Base-by-base conservation (phyloP, 1,140 invertebrate species). In the Drosophila cardini region DNA sequence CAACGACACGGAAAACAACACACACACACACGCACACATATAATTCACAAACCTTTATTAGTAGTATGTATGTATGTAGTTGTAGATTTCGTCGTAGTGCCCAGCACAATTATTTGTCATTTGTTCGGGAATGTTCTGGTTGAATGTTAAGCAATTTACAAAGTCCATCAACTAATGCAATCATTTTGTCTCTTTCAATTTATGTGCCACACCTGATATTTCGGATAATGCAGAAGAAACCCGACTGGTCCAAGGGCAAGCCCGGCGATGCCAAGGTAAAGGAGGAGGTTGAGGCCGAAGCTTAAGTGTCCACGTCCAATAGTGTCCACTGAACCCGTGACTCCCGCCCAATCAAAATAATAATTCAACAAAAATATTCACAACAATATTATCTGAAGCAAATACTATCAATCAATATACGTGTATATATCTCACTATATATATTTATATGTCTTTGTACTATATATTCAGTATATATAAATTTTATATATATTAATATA, bases 211-310 rank as follows among this genome's bases (percentile, higher is more conserved):
- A 30, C 18, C 11, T n/a, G 46, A 50, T 26, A 50, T 30, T 26
- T 0, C 30, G 32, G 32, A 43, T 15, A n/a, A 34, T 57, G 85
- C 95, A 97, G 96, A 97, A 97, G 94, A 97, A 97, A 94, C 96
- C 96, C 85, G 96, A 97, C 93, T 97, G 96, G 96, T 97, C 96
- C 91, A 97, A 97, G 94, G 96, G 96, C 93, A 94, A 94, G 90
- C 94, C 94, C 92, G 96, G 96, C 91, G 96, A 96, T 91, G 95
- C 95, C 90, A 96, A 97, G 96, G 96, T 96, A 96, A 96, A 96
- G 94, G 96, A 96, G 93, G 95, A 96, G 93, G 96, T 95, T 93
- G 95, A 96, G 93, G 96, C 95, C 95, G 96, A 95, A 96, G 93
- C 93, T 86, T 91, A 92, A 92, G 78, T 79, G 71, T 79, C 72